phyloP scores from a whole-genome alignment of 2,888 invertebrate species.

The Archips crataeganus region DNA sequence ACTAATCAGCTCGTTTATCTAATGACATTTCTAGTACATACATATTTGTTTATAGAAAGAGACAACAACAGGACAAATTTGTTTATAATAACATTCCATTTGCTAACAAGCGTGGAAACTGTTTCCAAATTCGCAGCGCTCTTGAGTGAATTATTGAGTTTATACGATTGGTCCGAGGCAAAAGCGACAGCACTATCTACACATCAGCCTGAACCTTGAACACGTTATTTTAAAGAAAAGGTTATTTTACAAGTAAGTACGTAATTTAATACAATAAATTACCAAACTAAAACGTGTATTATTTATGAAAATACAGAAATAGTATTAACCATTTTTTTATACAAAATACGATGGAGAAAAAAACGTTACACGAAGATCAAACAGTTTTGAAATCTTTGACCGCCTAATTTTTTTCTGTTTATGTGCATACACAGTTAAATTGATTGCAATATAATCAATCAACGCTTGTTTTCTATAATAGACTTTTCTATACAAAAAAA shows the following conservation, averaged over 20 bases:
- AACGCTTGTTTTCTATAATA: no score
- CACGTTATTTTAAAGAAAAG: not conserved
- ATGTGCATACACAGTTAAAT: no score
- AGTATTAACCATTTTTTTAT: no score
- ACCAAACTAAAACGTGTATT: no score
- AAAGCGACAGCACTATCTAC: constrained; percentile 10
- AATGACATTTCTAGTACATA: not conserved
- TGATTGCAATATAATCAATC: no score
- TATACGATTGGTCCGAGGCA: constrained; percentile 14
- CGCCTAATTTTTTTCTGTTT: no score
- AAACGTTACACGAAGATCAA: no score
- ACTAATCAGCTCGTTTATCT: not conserved
- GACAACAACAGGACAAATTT: constrained; percentile 28
- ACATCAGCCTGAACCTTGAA: not conserved
- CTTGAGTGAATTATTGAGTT: constrained; percentile 41
- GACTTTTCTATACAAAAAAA: no score
- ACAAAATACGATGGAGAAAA: no score
- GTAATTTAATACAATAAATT: not conserved
- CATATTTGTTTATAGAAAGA: constrained; percentile 4
- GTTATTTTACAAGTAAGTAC: no score
- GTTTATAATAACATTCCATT: constrained; percentile 36
- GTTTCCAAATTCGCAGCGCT: constrained; percentile 38
- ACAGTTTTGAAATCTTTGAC: no score
- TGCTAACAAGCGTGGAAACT: constrained; percentile 39
- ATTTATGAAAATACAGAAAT: no score